Base-by-base conservation (phyloP, 2,888 invertebrate species). In the Nomada lathburiana region DNA sequence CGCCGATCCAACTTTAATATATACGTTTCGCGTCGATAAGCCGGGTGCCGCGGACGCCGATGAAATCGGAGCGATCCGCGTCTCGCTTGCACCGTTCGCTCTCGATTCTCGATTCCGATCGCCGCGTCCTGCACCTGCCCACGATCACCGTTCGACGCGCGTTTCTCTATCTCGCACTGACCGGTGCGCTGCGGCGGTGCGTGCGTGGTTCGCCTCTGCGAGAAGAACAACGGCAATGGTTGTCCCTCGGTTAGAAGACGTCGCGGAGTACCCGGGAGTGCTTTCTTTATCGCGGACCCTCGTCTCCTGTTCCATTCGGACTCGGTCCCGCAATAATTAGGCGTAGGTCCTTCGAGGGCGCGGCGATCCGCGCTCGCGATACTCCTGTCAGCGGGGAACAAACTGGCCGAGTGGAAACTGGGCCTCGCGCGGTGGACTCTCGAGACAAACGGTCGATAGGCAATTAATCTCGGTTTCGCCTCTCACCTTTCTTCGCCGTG, bases 391-490 rank as follows among this genome's bases (percentile, higher is more conserved):
- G 53, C 74, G 68, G 60, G 72, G 80, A 79, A 84, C 79, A 72
- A 83, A 74, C 88, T 74, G 86, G 80, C 80, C 76, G 69, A 84
- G 84, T 78, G 82, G 86, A 86, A 87, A 84, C 86, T 86, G 82
- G 82, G 80, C 82, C 84, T 84, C 62, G 42, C 76, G 80, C 76
- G 81, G 81, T 68, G 47, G 84, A 86, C 82, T 88, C 79, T 77
- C 85, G 79, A 86, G 87, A 87, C 87, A 87, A 87, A 88, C 87
- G 83, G 88, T 74, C 88, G 87, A 87, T 88, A 87, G 87, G 88
- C 87, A 87, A 87, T 87, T 87, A 88, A 87, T 88, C 88, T 87
- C 82, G 69, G 55, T 76, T 75, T 74, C 76, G 77, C 76, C 72
- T 55, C 70, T 70, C 55, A 13, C 72, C 74, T 36, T 68, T 71